Base-by-base conservation (phyloP, 2,797 vertebrate genomes). In the Epinephelus awoara region DNA sequence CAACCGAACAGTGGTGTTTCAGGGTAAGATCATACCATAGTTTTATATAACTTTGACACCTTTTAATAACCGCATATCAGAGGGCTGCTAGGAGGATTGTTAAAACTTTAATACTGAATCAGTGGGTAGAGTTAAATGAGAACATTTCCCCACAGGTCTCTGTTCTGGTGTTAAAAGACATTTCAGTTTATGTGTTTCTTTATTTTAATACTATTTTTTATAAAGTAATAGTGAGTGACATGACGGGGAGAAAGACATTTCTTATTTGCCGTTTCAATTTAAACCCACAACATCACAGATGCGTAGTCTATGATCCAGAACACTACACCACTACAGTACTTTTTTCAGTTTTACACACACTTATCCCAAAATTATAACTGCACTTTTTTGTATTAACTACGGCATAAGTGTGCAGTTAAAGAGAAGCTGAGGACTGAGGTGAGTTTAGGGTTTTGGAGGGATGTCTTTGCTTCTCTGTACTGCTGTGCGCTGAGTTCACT, bases 1-100 rank as follows among this genome's bases (percentile, higher is more conserved):
- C 92, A 97, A 98, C 94, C 97, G 97, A 94, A 96, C 96, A 38
- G 94, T 99, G 89, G 95, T 97, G 73, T 99, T 99, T 95, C 98
- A 99, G 96, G 98, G 98, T 98, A 95, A 96, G 85, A 79, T 83
- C 72, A 75, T 80, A 74, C 80, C 69, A 72, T 67, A 38, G 44
- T 82, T 85, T 86, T 75, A 84, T 88, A 68, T 83, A 85, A 86
- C 77, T 90, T 86, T 91, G 79, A 88, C 89, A 93, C 90, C 80
- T 92, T 91, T 91, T 88, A 84, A 86, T 85, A 85, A 89, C 77
- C 57, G 21, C 68, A 83, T 81, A 75, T 87, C 69, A 67, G 52
- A 78, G 42, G 38, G 29, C 57, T 67, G 78, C 72, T 88, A n/a
- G 18, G 78, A 85, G 73, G 70, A 84, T 77, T 62, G 78, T 91